phyloP scores from a whole-genome alignment of 1,140 invertebrate genomes.

The Meloidogyne hapla region DNA sequence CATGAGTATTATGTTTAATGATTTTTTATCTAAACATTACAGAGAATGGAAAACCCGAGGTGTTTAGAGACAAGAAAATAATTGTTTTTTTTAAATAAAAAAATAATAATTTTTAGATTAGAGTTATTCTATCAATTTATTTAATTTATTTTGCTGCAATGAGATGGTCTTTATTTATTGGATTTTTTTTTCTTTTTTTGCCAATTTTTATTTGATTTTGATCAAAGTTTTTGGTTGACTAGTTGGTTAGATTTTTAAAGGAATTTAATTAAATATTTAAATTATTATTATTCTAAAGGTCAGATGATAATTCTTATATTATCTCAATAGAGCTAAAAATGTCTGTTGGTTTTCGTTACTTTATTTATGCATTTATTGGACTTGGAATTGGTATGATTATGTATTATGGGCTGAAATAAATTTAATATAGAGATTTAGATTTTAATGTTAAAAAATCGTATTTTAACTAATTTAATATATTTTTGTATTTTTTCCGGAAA shows the following conservation, averaged over 20 bases:
- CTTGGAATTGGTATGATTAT: conserved; percentile 15
- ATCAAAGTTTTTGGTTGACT: conserved; percentile 64
- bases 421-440: too few relatives aligned
- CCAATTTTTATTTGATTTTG: conserved; percentile 43
- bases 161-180: conserved; percentile 44
- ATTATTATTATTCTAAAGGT: conserved; percentile 11
- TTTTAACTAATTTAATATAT: too few relatives aligned
- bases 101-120: conserved; percentile 44
- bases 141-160: conserved; percentile 61
- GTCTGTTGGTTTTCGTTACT: conserved; percentile 1
- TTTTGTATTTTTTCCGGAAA: too few relatives aligned
- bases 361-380: conserved; percentile 17
- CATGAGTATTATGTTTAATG: too few relatives aligned
- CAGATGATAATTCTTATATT: conserved; percentile 8
- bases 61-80: neutral
- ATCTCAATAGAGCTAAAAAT: conserved; percentile 6
- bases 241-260: conserved; percentile 65
- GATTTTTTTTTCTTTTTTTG: conserved; percentile 51
- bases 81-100: too few relatives aligned
- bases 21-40: too few relatives aligned
- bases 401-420: too few relatives aligned
- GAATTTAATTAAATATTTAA: neutral
- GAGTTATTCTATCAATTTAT: conserved; percentile 62
- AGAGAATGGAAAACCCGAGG: conserved; percentile 51
- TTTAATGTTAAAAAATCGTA: too few relatives aligned